Conservation (phyloP, 2,113 vertebrate genomes). For the Crotalus helleri region DNA sequence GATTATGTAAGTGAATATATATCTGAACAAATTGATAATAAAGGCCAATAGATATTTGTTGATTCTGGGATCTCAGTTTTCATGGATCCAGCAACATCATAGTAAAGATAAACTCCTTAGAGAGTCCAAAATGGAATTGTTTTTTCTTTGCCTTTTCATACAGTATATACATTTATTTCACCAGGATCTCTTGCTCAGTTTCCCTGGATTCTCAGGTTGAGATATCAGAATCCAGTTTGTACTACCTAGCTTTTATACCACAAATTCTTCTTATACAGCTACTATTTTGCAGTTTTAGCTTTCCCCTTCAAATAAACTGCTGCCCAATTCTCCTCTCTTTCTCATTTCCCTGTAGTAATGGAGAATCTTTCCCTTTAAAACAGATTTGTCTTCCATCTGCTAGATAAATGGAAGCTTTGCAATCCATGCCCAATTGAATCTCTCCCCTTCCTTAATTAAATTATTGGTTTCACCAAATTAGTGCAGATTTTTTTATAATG, state of each 20-base stretch:
- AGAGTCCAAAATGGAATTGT: neutral
- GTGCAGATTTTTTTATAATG: neutral
- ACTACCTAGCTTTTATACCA: neutral
- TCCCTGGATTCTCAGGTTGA: neutral
- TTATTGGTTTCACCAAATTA: neutral
- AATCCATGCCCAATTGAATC: neutral
- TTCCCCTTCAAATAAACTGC: neutral
- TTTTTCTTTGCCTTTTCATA: neutral
- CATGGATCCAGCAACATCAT: neutral
- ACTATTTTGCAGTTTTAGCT: neutral
- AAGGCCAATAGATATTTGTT: neutral
- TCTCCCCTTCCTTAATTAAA: neutral
- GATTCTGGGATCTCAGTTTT: neutral
- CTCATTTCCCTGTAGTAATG: neutral
- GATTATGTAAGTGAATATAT: neutral
- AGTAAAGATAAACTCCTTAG: neutral
- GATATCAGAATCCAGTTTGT: neutral
- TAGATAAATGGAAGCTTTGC: neutral
- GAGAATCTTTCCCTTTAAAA: neutral
- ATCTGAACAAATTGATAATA: neutral
- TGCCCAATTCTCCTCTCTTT: neutral
- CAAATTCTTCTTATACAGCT: neutral
- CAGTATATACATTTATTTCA: neutral
- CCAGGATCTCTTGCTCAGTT: neutral
- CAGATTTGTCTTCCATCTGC: neutral